Percentiles rank a stretch among this genome's conserved stretches.
Evolutionary conservation across 2,113 vertebrate genomes (phyloP).

Genomic region (Polyodon spathula): DNA sequence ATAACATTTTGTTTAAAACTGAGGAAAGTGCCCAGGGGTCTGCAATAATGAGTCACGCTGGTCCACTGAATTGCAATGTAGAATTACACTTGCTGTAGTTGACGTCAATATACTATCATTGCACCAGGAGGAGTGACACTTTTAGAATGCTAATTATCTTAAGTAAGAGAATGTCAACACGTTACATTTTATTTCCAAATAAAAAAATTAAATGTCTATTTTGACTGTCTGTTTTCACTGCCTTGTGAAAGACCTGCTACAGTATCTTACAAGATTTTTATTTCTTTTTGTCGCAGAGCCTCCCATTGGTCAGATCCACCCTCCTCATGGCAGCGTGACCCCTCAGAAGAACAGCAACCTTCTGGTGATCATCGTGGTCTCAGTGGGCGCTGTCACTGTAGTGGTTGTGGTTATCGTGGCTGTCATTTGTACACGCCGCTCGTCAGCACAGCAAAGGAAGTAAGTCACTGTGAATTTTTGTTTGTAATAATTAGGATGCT

Average conservation of each 20-base stretch:
- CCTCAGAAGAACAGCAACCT: slow-evolving; percentile 85
- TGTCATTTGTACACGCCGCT: slow-evolving; percentile 77
- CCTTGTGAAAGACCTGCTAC: not conserved
- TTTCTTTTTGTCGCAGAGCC: slow-evolving; percentile 56
- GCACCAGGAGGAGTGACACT: not conserved
- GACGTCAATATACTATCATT: no score
- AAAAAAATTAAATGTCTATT: not conserved
- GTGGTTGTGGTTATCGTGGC: slow-evolving; percentile 70
- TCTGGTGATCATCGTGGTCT: slow-evolving; percentile 79
- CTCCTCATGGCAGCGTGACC: slow-evolving; percentile 77
- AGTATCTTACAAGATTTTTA: not conserved
- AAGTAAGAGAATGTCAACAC: not conserved
- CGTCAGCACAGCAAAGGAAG: slow-evolving; percentile 88
- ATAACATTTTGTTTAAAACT: no score
- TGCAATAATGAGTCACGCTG: no score
- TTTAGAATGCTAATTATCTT: not conserved
- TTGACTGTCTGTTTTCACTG: not conserved
- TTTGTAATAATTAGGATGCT: no score
- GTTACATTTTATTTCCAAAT: no score
- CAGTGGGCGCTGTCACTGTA: slow-evolving; percentile 68
- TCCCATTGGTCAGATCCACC: slow-evolving; percentile 86
- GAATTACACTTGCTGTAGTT: no score
- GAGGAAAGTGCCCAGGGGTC: no score
- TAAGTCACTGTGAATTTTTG: slow-evolving; percentile 55
- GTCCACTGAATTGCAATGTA: no score